phyloP scores from a whole-genome alignment of 2,797 vertebrate species.

The Pseudotriccus pelzelni region DNA sequence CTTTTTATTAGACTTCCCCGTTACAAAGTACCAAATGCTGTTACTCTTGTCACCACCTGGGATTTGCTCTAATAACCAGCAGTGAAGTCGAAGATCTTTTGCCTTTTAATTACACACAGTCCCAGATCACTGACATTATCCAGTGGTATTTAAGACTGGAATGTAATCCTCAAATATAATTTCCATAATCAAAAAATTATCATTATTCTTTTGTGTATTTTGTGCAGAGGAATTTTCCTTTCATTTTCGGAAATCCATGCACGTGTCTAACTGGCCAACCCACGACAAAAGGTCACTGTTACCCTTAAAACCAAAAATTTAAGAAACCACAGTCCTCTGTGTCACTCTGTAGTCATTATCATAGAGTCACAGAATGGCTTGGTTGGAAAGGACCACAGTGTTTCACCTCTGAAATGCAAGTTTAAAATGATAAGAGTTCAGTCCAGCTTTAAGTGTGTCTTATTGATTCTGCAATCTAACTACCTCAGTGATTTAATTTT shows the following conservation, averaged over 20 bases:
- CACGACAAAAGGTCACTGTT: background rate
- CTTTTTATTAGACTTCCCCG: background rate
- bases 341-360: background rate
- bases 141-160: background rate
- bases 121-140: background rate
- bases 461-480: background rate
- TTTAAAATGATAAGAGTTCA: background rate
- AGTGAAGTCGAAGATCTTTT: background rate
- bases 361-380: background rate
- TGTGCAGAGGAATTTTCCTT: background rate
- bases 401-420: background rate
- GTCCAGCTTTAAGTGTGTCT: background rate
- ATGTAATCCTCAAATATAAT: conserved; percentile 8
- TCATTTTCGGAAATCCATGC: background rate
- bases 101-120: background rate
- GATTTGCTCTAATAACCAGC: background rate
- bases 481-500: background rate
- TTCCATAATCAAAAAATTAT: background rate
- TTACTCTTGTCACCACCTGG: background rate
- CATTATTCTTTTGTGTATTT: background rate
- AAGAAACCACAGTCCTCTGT: background rate
- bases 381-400: background rate
- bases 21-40: background rate
- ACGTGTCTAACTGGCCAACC: background rate
- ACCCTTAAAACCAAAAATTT: background rate